phyloP scores from a whole-genome alignment of 2,797 vertebrate genomes.

The Ammospiza maritima region DNA sequence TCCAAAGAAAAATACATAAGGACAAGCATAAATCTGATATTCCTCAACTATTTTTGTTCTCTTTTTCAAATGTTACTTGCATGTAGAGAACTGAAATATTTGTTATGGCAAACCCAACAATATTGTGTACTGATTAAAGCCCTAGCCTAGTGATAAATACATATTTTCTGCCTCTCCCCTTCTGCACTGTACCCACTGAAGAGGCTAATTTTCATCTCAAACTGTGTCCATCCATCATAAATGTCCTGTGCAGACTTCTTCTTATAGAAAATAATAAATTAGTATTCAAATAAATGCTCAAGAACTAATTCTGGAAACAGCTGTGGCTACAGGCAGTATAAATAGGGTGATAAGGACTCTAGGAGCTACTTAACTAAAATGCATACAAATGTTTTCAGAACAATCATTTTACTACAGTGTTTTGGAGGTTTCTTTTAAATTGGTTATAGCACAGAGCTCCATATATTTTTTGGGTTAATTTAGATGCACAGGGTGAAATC shows the following conservation, averaged over 20 bases:
- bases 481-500: neutral
- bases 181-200: neutral
- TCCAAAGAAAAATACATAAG: constrained; percentile 5
- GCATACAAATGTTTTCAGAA: neutral
- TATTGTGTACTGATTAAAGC: neutral
- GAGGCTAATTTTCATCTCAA: neutral
- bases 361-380: neutral
- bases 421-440: neutral
- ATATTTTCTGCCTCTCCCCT: neutral
- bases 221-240: neutral
- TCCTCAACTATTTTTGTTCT: neutral
- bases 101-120: neutral
- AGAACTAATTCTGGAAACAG: neutral
- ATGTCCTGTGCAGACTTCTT: neutral
- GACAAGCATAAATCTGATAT: constrained; percentile 16
- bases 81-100: neutral
- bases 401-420: neutral
- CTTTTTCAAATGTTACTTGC: neutral
- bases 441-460: neutral
- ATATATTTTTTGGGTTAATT: neutral
- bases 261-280: neutral
- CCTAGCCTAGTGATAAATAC: neutral
- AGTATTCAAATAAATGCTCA: constrained; percentile 23
- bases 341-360: neutral
- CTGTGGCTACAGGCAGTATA: neutral